A percentile compares a stretch with the other conserved stretches of the same genome.
Conservation (phyloP, 2,888 invertebrate species). For the Argyra leucocephala region DNA sequence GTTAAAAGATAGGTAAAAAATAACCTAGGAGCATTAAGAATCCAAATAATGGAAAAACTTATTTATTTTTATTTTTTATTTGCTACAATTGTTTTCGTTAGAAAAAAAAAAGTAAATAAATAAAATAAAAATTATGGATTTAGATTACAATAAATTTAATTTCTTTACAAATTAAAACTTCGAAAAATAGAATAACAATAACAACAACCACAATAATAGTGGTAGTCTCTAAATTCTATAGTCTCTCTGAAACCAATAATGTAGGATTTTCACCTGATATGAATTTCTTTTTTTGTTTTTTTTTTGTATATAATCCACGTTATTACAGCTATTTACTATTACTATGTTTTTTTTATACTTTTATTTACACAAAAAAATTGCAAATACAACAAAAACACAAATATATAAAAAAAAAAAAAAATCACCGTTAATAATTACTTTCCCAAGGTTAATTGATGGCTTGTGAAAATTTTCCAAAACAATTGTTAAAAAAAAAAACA, state of each 20-base stretch:
- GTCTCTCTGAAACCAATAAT: too few relatives aligned
- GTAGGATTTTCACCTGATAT: not conserved
- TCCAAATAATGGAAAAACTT: not conserved
- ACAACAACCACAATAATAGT: too few relatives aligned
- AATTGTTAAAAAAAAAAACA: not conserved
- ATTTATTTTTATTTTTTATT: not conserved
- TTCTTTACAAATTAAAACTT: not conserved
- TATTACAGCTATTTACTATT: not conserved
- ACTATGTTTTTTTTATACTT: not conserved
- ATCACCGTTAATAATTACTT: slow-evolving; percentile 1
- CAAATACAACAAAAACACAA: too few relatives aligned
- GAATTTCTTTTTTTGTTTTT: not conserved
- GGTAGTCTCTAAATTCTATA: too few relatives aligned
- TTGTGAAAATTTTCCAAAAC: not conserved
- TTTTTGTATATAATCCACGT: too few relatives aligned
- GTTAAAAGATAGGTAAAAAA: too few relatives aligned
- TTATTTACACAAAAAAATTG: too few relatives aligned
- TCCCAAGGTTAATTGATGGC: slow-evolving; percentile 6
- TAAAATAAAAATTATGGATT: not conserved
- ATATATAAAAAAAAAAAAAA: not conserved
- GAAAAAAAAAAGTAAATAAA: not conserved
- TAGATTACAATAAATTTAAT: not conserved
- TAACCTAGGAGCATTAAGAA: not conserved
- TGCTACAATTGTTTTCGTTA: too few relatives aligned
- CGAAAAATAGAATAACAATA: too few relatives aligned